Percentiles rank a stretch among this genome's conserved stretches.
These are phyloP conservation scores for Polymixis flavicincta DNA, from an alignment of 2,888 invertebrate species.

Conservation along the genomic window DNA sequence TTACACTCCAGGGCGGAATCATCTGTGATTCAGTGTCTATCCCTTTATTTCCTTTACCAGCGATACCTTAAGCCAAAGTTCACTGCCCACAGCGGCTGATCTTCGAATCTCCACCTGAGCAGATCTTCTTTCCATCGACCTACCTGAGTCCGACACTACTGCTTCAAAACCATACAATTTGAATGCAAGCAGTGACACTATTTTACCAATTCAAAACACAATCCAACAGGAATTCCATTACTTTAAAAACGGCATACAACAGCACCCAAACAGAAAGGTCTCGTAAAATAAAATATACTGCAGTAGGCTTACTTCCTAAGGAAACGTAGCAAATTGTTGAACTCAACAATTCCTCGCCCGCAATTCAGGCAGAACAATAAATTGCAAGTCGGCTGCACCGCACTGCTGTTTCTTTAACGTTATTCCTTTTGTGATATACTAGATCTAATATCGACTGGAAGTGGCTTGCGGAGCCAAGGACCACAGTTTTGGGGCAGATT, in stretches of 20 bases:
- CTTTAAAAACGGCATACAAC: slow-evolving; percentile 12
- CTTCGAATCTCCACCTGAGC: too few relatives aligned
- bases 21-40: too few relatives aligned
- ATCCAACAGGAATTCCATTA: neutral
- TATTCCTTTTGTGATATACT: slow-evolving; percentile 64
- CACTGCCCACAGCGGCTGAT: too few relatives aligned
- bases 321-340: slow-evolving; percentile 57
- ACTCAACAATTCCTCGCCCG: slow-evolving; percentile 65
- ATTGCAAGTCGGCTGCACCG: slow-evolving; percentile 68
- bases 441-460: slow-evolving; percentile 61
- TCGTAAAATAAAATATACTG: slow-evolving; percentile 48
- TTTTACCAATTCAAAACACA: slow-evolving; percentile 1
- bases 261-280: slow-evolving; percentile 6
- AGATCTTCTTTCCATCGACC: too few relatives aligned
- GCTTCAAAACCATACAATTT: neutral
- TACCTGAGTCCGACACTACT: too few relatives aligned
- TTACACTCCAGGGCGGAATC: too few relatives aligned
- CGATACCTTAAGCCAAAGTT: too few relatives aligned
- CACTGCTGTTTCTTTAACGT: slow-evolving; percentile 66
- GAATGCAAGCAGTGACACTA: too few relatives aligned
- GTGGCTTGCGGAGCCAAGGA: slow-evolving; percentile 37
- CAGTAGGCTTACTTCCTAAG: slow-evolving; percentile 51
- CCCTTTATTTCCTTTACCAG: too few relatives aligned
- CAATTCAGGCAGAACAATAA: slow-evolving; percentile 68
- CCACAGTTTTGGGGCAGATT: slow-evolving; percentile 16